These are phyloP conservation scores for Archivesica marissinica DNA, from an alignment of 1,140 invertebrate species.

Conservation along the genomic window DNA sequence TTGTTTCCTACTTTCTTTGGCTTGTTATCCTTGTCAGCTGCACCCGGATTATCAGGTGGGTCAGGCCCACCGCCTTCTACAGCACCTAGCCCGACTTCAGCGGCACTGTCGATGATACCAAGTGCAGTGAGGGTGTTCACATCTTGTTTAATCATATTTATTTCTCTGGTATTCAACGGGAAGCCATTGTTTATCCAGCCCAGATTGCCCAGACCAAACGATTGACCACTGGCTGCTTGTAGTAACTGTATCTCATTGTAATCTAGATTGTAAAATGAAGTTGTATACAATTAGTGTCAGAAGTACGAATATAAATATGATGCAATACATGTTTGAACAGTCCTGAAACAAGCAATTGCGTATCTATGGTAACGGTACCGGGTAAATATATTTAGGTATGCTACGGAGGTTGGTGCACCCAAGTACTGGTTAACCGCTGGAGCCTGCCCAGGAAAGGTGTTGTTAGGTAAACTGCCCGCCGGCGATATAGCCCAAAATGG, in stretches of 20 bases:
- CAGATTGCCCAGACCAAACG: not conserved
- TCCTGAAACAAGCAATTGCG: no score
- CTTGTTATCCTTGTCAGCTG: not conserved
- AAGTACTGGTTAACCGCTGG: no score
- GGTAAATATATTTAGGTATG: no score
- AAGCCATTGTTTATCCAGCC: slow-evolving; percentile 11
- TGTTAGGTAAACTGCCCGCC: no score
- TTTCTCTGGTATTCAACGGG: not conserved
- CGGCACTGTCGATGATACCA: not conserved
- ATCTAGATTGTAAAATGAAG: no score
- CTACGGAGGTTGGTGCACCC: no score
- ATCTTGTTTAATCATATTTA: not conserved
- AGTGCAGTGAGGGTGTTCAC: slow-evolving; percentile 6
- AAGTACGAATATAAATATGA: no score
- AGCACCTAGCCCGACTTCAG: not conserved
- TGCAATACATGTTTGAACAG: no score
- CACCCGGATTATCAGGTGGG: not conserved
- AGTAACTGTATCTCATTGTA: slow-evolving; percentile 8
- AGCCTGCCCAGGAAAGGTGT: no score
- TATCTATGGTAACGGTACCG: no score
- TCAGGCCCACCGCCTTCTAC: not conserved
- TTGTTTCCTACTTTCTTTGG: not conserved
- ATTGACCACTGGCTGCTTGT: not conserved
- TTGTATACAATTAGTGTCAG: no score
- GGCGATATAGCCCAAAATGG: no score